Evolutionary conservation across 2,888 invertebrate genomes (phyloP).

Genomic region (Clanis bilineata): DNA sequence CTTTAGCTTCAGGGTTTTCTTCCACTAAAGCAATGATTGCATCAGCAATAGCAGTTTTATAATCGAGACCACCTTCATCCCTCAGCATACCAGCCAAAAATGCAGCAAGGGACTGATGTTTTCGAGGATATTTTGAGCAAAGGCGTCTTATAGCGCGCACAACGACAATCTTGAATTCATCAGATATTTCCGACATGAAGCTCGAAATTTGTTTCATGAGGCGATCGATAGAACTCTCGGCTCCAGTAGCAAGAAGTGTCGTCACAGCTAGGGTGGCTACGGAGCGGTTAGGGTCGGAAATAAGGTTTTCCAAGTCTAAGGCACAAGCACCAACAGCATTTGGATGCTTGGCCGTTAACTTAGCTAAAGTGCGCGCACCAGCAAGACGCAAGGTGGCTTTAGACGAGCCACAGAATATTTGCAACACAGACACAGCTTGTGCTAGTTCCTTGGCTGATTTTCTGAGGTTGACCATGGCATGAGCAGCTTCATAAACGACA

Average conservation of each 20-base stretch:
- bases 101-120: constrained; percentile 97
- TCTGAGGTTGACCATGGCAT: constrained; percentile 96
- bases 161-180: constrained; percentile 99
- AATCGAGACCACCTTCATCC: constrained; percentile 98
- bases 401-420: constrained; percentile 98
- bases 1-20: constrained; percentile 98
- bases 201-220: constrained; percentile 99
- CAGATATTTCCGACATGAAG: constrained; percentile 99
- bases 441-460: constrained; percentile 94
- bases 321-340: constrained; percentile 98
- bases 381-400: constrained; percentile 98
- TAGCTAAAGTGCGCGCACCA: constrained; percentile 98
- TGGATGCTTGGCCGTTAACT: constrained; percentile 97
- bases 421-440: constrained; percentile 97
- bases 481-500: constrained; percentile 99
- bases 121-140: constrained; percentile 97
- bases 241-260: constrained; percentile 98
- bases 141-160: constrained; percentile 95
- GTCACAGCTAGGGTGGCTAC: constrained; percentile 99
- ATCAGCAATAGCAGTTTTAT: constrained; percentile 99
- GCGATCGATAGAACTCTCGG: constrained; percentile 98
- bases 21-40: constrained; percentile 99
- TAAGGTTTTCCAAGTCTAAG: constrained; percentile 98
- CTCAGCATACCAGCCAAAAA: constrained; percentile 98
- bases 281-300: constrained; percentile 98